Evolutionary conservation across 2,888 invertebrate genomes (phyloP), one percentile per base, ranked within the genome.

Genomic region (Sclerodermus sp.): DNA sequence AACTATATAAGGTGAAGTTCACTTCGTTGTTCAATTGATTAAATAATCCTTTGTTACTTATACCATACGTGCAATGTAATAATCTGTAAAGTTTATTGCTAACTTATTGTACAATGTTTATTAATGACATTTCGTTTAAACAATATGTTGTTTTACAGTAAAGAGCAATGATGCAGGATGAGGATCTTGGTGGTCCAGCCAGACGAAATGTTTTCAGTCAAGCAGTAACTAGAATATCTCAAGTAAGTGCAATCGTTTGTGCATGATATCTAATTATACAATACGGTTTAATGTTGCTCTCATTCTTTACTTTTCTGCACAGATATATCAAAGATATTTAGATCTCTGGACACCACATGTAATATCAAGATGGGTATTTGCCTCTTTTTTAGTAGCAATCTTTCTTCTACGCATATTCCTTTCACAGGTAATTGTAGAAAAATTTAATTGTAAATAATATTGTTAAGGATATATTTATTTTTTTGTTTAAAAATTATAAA

Each of bases 331-430:
- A 83, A 88, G 89, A 72, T 84, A 88, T 65, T 81, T 94, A 80
- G 94, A 94, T 81, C 85, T 85, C 75, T 91, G 91, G 85, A 93
- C 93, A 64, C 93, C 94, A 51, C 88, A 91, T 75, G 82, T 86
- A 58, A 83, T 85, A 73, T 85, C 87, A 64, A 85, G 95, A 81
- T 95, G 95, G 95, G 79, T 83, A 51, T 87, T 87, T 68, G 88
- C 90, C 57, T 79, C 85, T 66, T 77, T 86, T 56, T 80, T 94
- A 62, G 78, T 93, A 75, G 68, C 86, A 54, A 73, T 86, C 76
- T 95, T 94, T 81, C 81, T 91, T 74, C 80, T 91, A 69, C 85
- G 93, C 80, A 87, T 95, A 80, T 82, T 93, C 76, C 79, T 90
- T 64, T 85, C 89, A 76, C 93, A 91, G 86, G 91, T 91, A 81